Percentiles rank a stretch among this genome's conserved stretches.
Conservation (phyloP, 2,113 vertebrate species). For the Alectura lathami region DNA sequence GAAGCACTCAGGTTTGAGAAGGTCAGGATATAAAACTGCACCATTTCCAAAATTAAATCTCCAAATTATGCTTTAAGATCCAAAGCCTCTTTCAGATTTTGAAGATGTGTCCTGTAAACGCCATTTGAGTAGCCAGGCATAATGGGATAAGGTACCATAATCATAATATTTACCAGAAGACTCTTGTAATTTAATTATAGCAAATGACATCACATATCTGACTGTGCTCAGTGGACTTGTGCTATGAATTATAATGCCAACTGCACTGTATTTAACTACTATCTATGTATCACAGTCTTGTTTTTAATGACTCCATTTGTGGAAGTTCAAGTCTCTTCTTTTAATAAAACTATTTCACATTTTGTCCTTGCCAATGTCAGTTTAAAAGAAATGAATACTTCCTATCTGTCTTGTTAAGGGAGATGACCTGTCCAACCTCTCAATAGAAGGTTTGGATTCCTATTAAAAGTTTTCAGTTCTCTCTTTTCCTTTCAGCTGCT, state of each 20-base stretch:
- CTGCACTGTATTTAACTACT: background rate
- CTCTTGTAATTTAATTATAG: background rate
- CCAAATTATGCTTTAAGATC: background rate
- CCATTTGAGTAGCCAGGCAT: background rate
- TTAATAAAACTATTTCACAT: slow-evolving; percentile 60
- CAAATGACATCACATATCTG: background rate
- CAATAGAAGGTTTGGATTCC: slow-evolving; percentile 62
- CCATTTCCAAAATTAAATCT: background rate
- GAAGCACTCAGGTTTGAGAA: background rate
- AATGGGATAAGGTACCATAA: background rate
- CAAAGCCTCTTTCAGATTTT: background rate
- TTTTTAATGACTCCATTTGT: slow-evolving; percentile 54
- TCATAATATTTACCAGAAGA: background rate
- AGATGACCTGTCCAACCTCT: slow-evolving; percentile 63
- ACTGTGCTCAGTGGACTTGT: background rate
- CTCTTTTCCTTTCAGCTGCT: slow-evolving; percentile 46
- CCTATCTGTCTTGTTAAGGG: slow-evolving; percentile 65
- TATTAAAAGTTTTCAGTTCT: slow-evolving; percentile 68
- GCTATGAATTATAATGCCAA: background rate
- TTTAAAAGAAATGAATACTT: slow-evolving; percentile 64
- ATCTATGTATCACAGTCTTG: background rate
- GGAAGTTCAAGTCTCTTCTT: slow-evolving; percentile 33
- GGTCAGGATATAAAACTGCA: background rate
- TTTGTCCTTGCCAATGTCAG: slow-evolving; percentile 64
- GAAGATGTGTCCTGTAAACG: background rate